These are phyloP conservation scores for Galerucella nymphaeae DNA, from an alignment of 2,888 invertebrate species.

Conservation along the genomic window DNA sequence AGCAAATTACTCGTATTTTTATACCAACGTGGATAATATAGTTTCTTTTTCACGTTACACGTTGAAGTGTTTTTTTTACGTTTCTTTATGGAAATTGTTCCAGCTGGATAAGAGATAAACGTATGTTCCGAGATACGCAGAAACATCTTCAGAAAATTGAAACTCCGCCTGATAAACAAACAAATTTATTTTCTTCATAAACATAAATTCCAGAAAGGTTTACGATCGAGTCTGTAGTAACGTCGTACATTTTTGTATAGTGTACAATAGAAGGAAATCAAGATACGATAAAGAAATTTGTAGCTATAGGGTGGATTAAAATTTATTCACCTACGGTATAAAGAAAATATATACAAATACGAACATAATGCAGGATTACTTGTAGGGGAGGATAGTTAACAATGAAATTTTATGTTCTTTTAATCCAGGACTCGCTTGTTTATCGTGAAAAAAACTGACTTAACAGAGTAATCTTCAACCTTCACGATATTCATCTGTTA, in stretches of 20 bases:
- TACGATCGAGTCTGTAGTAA: conserved; percentile 40
- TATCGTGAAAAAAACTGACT: too few relatives aligned
- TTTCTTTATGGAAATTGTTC: conserved; percentile 50
- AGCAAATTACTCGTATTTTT: too few relatives aligned
- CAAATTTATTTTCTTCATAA: conserved; percentile 45
- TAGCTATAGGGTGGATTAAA: conserved; percentile 23
- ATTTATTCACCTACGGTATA: conserved; percentile 24
- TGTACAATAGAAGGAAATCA: conserved; percentile 22
- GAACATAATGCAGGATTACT: too few relatives aligned
- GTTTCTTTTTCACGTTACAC: conserved; percentile 48
- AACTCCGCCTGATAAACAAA: conserved; percentile 45
- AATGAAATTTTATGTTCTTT: too few relatives aligned
- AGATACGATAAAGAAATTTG: conserved; percentile 32
- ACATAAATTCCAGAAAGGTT: conserved; percentile 36
- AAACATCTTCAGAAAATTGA: conserved; percentile 45
- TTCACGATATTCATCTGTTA: too few relatives aligned
- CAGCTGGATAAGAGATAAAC: conserved; percentile 38
- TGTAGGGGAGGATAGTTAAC: too few relatives aligned
- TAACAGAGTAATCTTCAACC: too few relatives aligned
- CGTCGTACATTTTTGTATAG: conserved; percentile 37
- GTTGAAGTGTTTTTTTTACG: conserved; percentile 46
- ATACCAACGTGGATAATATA: background rate
- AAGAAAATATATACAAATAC: background rate
- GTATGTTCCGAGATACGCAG: conserved; percentile 37
- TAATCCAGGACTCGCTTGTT: too few relatives aligned